phyloP scores from a whole-genome alignment of 2,113 vertebrate species.

The Pungitius pungitius region DNA sequence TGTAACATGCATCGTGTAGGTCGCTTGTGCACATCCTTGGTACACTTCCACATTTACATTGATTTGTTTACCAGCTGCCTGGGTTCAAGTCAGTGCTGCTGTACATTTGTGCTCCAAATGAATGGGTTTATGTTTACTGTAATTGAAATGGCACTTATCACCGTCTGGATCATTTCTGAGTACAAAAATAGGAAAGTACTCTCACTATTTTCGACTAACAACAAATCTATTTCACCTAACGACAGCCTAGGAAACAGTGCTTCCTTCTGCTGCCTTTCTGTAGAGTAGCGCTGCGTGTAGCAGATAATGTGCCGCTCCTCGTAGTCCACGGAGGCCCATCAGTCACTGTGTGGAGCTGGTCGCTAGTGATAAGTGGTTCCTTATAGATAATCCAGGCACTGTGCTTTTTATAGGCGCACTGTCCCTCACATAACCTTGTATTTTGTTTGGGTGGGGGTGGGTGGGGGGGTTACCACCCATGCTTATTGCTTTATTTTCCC shows the following conservation, averaged over 20 bases:
- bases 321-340: conserved; percentile 73
- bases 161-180: conserved; percentile 22
- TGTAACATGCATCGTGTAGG: background rate
- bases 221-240: conserved; percentile 59
- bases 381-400: conserved; percentile 82
- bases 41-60: background rate
- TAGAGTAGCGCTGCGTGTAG: conserved; percentile 77
- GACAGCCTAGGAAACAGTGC: conserved; percentile 67
- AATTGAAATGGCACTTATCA: conserved; percentile 2
- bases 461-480: conserved; percentile 19
- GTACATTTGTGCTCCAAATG: too few relatives aligned
- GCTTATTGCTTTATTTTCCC: conserved; percentile 42
- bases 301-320: conserved; percentile 73
- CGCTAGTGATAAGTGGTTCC: conserved; percentile 80
- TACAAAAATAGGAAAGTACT: conserved; percentile 36
- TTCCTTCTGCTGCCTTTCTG: conserved; percentile 77
- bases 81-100: conserved; percentile 10
- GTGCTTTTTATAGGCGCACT: conserved; percentile 73
- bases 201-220: conserved; percentile 48
- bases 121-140: too few relatives aligned
- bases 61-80: background rate
- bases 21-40: background rate
- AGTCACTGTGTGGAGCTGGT: conserved; percentile 77
- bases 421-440: conserved; percentile 77
- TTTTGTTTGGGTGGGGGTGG: background rate